Percentiles rank a stretch among this genome's conserved stretches.
phyloP scores from a whole-genome alignment of 2,113 vertebrate genomes.

The Melierax canorus region DNA sequence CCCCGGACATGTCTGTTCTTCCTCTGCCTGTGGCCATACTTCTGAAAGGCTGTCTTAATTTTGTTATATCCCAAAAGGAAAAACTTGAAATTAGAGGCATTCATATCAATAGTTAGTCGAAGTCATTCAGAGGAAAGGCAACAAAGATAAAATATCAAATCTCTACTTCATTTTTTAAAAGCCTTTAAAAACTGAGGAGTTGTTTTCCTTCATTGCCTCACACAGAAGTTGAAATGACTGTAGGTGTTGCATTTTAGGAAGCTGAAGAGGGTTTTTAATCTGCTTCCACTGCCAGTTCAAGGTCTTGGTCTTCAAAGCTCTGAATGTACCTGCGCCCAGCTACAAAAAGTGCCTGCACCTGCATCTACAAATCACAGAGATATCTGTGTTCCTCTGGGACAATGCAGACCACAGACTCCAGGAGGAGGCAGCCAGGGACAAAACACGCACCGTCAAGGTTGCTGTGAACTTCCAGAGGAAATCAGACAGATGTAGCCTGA shows the following conservation, averaged over 20 bases:
- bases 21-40: background rate
- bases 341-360: background rate
- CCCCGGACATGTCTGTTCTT: background rate
- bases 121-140: background rate
- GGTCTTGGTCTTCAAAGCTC: slow-evolving; percentile 11
- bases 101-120: background rate
- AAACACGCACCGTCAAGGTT: background rate
- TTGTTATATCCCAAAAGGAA: background rate
- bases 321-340: background rate
- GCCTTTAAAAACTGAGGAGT: background rate
- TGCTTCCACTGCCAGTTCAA: background rate
- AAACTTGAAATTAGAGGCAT: background rate
- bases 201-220: background rate
- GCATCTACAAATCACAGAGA: background rate
- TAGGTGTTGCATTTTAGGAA: background rate
- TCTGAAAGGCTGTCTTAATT: background rate
- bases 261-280: background rate
- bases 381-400: background rate
- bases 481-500: background rate
- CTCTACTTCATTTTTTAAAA: background rate
- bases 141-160: background rate
- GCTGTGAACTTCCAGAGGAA: slow-evolving; percentile 18
- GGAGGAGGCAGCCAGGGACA: background rate
- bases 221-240: background rate
- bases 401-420: background rate